Evolutionary conservation across 2,113 vertebrate genomes (phyloP).

Genomic region (Ciconia stormi): DNA sequence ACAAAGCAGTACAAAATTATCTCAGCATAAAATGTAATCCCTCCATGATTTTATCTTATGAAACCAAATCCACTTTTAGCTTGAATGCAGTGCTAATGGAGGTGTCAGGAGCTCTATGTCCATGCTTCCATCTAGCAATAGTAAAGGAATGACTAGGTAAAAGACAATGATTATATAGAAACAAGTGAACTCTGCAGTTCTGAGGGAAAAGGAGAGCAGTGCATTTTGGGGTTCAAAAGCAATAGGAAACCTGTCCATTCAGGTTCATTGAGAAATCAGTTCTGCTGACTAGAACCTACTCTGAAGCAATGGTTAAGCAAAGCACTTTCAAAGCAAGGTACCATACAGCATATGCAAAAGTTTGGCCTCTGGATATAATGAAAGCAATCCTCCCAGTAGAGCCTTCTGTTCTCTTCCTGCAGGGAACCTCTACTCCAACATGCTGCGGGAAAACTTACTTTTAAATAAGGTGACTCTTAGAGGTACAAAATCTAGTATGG

Average conservation of each 20-base stretch:
- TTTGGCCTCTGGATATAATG: background rate
- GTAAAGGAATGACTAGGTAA: background rate
- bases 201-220: background rate
- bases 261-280: background rate
- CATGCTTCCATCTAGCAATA: background rate
- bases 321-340: background rate
- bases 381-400: background rate
- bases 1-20: slow-evolving; percentile 3
- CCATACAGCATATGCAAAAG: background rate
- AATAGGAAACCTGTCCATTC: background rate
- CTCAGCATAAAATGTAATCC: background rate
- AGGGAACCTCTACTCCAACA: background rate
- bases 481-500: background rate
- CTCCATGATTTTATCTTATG: background rate
- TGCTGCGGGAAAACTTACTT: background rate
- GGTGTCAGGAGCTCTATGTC: background rate
- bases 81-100: background rate
- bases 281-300: background rate
- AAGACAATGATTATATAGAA: background rate
- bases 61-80: background rate
- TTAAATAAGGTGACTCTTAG: background rate
- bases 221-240: background rate
- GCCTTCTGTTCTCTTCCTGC: background rate
- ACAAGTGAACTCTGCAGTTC: background rate
- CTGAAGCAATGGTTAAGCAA: background rate